These are phyloP conservation scores for Tipula helvola DNA, from an alignment of 2,888 invertebrate genomes.

Conservation along the genomic window DNA sequence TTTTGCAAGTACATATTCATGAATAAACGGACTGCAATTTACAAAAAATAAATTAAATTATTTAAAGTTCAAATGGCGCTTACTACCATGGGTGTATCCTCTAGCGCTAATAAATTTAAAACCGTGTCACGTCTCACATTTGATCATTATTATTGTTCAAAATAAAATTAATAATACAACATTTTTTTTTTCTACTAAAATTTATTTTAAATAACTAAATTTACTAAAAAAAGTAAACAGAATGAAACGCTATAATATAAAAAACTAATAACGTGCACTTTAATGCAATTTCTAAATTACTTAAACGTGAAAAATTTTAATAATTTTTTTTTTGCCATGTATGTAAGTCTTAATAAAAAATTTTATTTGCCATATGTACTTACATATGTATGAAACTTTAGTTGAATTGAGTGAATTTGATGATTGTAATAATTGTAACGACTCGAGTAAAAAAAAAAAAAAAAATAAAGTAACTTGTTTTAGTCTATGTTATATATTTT, in stretches of 20 bases:
- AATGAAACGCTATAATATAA: background rate
- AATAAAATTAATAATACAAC: background rate
- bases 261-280: background rate
- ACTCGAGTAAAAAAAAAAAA: background rate
- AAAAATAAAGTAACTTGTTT: background rate
- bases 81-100: background rate
- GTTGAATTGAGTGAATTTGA: constrained; percentile 8
- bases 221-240: background rate
- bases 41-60: too few species aligned
- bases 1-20: too few species aligned
- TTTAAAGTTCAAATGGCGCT: background rate
- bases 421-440: constrained; percentile 8
- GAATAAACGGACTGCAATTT: too few species aligned
- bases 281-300: constrained; percentile 7
- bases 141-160: background rate
- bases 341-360: background rate
- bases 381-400: background rate
- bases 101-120: background rate
- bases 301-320: constrained; percentile 5
- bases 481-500: background rate
- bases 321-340: background rate
- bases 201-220: background rate
- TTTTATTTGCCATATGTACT: background rate
- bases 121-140: background rate
- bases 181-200: background rate